Evolutionary conservation across 2,888 invertebrate genomes (phyloP), one percentile per base, ranked within the genome.

Genomic region (Chalcis sispes): DNA sequence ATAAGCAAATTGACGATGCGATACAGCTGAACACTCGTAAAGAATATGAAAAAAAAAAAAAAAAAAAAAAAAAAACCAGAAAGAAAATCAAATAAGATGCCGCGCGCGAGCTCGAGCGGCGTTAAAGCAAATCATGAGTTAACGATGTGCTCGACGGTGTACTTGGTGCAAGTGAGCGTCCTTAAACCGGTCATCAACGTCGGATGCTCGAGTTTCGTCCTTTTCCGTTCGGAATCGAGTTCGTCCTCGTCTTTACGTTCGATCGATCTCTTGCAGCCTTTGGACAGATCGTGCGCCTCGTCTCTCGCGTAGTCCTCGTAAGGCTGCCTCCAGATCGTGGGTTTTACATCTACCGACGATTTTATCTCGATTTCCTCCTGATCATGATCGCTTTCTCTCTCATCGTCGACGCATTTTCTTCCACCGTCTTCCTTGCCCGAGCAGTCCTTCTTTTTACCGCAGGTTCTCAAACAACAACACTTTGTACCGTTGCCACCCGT

Each of bases 391-490:
- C 64, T 48, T 13, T 81, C 46, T 65, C 52, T 80, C 0, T 81
- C 81, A 0, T 75, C 79, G 18, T 80, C 80, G 0, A 80, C 80
- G 58, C 81, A 82, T 40, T 81, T 82, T 3, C 56, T 71, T 8
- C 48, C 29, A n/a, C 82, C 81, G 0, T 82, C 83, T 8, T 52
- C 29, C 18, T 82, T 82, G 0, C 81, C 83, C 18, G 32, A 64
- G 77, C 83, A 84, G 56, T 82, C 87, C 64, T 85, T 87, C 61
- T 82, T 85, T 77, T 87, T 88, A 32, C 86, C 85, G 74, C 91
- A 91, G 0, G 90, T 90, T 42, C 91, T 84, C 75, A 90, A 82
- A 74, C 91, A 91, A 80, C 90, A 91, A 80, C 91, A 91, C 80
- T 90, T 91, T 0, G 75, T 0, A 8, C 7, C 42, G 0, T 25